phyloP scores from a whole-genome alignment of 2,113 vertebrate species.

The Melospiza melodia region DNA sequence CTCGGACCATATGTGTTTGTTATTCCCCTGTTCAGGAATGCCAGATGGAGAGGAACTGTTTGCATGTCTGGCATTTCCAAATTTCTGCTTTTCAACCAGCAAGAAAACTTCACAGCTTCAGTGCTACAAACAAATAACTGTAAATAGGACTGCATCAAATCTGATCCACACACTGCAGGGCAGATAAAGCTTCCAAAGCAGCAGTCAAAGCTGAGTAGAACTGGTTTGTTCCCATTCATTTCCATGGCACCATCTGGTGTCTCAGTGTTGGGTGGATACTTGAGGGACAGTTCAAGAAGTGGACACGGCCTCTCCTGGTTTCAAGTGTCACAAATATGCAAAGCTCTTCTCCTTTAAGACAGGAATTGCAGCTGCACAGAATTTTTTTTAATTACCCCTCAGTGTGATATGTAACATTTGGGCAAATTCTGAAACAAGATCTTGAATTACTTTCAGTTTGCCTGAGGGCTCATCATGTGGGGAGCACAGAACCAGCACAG shows the following conservation, averaged over 20 bases:
- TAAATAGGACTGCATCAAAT: not conserved
- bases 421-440: not conserved
- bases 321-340: not conserved
- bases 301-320: not conserved
- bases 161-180: not conserved
- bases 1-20: not conserved
- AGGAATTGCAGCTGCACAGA: not conserved
- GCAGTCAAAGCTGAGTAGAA: not conserved
- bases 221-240: not conserved
- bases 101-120: not conserved
- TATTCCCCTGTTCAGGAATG: not conserved
- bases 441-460: not conserved
- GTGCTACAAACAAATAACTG: conserved; percentile 4
- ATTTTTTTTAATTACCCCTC: not conserved
- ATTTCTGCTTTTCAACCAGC: conserved; percentile 4
- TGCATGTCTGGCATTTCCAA: not conserved
- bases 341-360: not conserved
- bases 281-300: not conserved
- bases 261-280: not conserved
- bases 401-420: not conserved
- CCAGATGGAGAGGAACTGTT: conserved; percentile 23
- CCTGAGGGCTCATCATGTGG: not conserved
- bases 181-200: not conserved
- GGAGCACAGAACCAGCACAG: not conserved
- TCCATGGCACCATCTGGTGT: not conserved